A percentile compares a stretch with the other conserved stretches of the same genome.
Evolutionary conservation across 2,113 vertebrate genomes (phyloP).

Genomic region (Bolborhynchus lineola): DNA sequence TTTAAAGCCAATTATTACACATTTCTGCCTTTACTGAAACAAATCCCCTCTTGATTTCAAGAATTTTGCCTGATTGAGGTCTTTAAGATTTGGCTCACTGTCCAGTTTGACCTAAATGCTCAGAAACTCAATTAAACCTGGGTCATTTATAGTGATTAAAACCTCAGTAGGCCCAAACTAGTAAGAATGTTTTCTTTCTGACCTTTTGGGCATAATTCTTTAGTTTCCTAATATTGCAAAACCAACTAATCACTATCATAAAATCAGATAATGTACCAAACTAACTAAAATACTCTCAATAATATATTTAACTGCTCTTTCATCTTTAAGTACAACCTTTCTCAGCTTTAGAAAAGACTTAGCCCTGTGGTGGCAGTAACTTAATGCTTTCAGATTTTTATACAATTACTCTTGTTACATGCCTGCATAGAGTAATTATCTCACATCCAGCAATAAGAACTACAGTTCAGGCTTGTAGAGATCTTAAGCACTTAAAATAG

Average conservation of each 20-base stretch:
- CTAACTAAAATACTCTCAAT: not conserved
- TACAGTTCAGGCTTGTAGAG: not conserved
- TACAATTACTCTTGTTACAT: not conserved
- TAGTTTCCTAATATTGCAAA: not conserved
- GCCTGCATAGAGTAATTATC: not conserved
- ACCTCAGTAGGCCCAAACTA: not conserved
- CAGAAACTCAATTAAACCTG: conserved; percentile 27
- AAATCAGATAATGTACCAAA: not conserved
- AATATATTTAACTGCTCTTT: not conserved
- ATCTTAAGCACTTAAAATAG: not conserved
- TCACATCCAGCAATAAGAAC: not conserved
- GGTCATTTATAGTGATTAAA: not conserved
- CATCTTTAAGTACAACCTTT: not conserved
- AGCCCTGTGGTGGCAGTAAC: not conserved
- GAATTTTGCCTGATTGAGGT: not conserved
- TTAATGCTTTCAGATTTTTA: not conserved
- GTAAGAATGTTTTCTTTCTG: not conserved
- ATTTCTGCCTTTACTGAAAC: conserved; percentile 11
- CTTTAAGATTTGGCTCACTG: conserved; percentile 22
- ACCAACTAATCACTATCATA: not conserved
- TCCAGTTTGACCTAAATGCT: conserved; percentile 17
- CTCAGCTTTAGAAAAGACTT: not conserved
- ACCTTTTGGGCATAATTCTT: not conserved
- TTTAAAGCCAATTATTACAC: conserved; percentile 35
- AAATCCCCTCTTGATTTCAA: conserved; percentile 13